Base-by-base conservation (phyloP, 2,797 vertebrate species). In the Manis javanica region DNA sequence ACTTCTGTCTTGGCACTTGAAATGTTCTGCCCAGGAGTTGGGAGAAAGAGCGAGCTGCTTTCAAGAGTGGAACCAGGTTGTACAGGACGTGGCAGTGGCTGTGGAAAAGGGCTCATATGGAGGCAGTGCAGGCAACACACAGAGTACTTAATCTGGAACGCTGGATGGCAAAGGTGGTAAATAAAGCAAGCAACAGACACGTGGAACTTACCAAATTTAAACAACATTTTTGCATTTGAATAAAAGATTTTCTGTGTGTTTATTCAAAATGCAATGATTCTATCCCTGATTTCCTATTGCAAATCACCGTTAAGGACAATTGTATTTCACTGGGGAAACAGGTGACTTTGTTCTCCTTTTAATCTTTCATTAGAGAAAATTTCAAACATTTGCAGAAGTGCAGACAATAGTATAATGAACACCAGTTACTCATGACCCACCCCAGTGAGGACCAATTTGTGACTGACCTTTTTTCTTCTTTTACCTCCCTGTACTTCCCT, bases 351-450 rank as follows among this genome's bases (percentile, higher is more conserved):
- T 68, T 64, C 7, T 37, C 21, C 19, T 86, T 82, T 68, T 63
- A 90, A 34, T 19, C 11, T 75, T 85, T 90, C 64, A 69, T 59
- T 64, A 95, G 3, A 88, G 64, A 88, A 75, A 71, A 94, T n/a
- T 64, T 71, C 51, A 96, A 86, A 66, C 31, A 24, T 0, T 23
- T 7, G 8, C 18, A 53, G 26, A 46, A 88, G 18, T 81, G 37
- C 21, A 79, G 19, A 66, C 6, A 51, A 79, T 55, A 39, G 11
- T 29, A 21, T 42, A 49, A 82, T 29, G 18, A 63, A 77, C 16
- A 34, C 42, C 9, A 42, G 5, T 2, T 26, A 23, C 23, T 55
- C n/a, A 53, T 39, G 29, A 51, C 37, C 18, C 14, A 29, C 23
- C 19, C 90, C 39, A 82, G 39, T 51, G 57, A 91, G 51, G 21